Evolutionary conservation across 2,797 vertebrate species (phyloP).

Genomic region (Novumbra hubbsi): DNA sequence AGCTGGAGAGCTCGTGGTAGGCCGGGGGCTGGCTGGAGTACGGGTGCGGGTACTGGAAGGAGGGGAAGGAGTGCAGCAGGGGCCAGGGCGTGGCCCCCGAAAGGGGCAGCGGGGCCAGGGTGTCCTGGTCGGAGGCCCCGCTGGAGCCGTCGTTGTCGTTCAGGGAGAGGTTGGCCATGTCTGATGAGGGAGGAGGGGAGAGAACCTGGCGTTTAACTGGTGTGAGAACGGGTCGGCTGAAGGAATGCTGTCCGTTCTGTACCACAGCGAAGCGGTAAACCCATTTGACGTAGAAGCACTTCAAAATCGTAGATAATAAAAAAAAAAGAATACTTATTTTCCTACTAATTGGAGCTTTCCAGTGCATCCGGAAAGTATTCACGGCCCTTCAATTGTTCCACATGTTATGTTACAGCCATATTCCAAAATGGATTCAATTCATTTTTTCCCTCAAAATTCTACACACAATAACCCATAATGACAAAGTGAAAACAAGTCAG

Average conservation of each 20-base stretch:
- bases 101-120: slow-evolving; percentile 83
- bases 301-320: too few relatives aligned
- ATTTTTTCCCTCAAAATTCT: too few relatives aligned
- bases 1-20: slow-evolving; percentile 89
- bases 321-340: too few relatives aligned
- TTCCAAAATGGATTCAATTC: too few relatives aligned
- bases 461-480: too few relatives aligned
- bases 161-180: slow-evolving; percentile 88
- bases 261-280: neutral
- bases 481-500: too few relatives aligned
- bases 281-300: too few relatives aligned
- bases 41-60: slow-evolving; percentile 84
- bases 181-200: slow-evolving; percentile 48
- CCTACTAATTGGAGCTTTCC: too few relatives aligned
- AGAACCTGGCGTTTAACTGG: neutral
- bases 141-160: slow-evolving; percentile 94
- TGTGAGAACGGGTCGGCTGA: neutral
- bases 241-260: neutral
- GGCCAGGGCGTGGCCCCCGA: slow-evolving; percentile 88
- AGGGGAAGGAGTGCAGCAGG: slow-evolving; percentile 86
- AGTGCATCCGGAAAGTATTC: too few relatives aligned
- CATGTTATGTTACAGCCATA: too few relatives aligned
- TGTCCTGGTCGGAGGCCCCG: slow-evolving; percentile 90
- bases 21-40: slow-evolving; percentile 89
- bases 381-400: too few relatives aligned